Base-by-base conservation (phyloP, 2,888 invertebrate species). In the Drosophila mulleri region DNA sequence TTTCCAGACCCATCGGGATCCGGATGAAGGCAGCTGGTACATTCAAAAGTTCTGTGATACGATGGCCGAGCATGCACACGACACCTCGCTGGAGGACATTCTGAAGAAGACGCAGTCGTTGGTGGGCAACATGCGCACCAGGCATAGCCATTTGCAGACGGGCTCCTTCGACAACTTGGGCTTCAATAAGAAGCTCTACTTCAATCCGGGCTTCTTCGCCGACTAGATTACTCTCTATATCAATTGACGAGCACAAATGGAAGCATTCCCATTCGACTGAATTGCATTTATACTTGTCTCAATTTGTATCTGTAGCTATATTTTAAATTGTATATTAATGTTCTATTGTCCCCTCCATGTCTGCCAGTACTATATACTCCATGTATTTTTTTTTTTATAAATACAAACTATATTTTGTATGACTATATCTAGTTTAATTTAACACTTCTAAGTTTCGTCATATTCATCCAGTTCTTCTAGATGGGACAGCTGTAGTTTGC, bases 41-140 rank as follows among this genome's bases (percentile, higher is more conserved):
- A 95, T 96, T 82, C 95, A 95, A 91, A 94, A 94, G 72, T 93
- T 96, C 82, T 96, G 96, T 92, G 92, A 94, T 80, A 94, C 95
- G 80, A 95, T 96, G 91, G 95, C 95, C 76, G 92, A 93, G 78
- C 94, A 95, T 90, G 95, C 96, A 16, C 94, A 95, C 91, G 93
- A 95, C 83, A 93, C 93, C 35, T 94, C 95, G 90, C 93, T 96
- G 42, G 95, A 96, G 91, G 94, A 94, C 80, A 94, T 96, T 89
- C 92, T 96, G 78, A 95, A 95, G 91, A 93, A 95, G 67, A 95
- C 96, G 48, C 95, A 95, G 88, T 71, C 90, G 50, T 84, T 91
- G 76, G 92, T 95, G 78, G 92, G 92, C 60, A 83, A 85, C 2
- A 82, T 92, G 63, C 88, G 93, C n/a, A 92, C 94, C 0, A 69